Percentiles rank a stretch among this genome's conserved stretches.
Conservation (phyloP, 2,888 invertebrate species). For the Hedychridium roseum region DNA sequence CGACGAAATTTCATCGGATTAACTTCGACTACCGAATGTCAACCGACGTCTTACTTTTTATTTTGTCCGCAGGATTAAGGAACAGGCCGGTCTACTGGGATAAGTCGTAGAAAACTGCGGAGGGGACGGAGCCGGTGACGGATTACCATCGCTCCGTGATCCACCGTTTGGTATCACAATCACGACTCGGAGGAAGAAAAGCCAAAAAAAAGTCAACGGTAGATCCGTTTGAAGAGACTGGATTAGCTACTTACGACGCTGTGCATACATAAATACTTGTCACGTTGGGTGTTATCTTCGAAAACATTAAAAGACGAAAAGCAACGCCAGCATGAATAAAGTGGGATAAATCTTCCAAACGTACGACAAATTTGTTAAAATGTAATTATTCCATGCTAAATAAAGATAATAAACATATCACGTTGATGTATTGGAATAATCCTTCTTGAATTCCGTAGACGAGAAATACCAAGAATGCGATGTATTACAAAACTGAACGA, state of each 20-base stretch:
- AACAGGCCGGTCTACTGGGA: conserved; percentile 28
- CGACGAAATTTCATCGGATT: neutral
- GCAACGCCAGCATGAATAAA: neutral
- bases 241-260: conserved; percentile 30
- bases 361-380: too few species aligned
- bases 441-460: too few species aligned
- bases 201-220: conserved; percentile 29
- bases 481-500: too few species aligned
- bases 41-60: too few species aligned
- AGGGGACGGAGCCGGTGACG: conserved; percentile 39
- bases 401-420: too few species aligned
- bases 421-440: too few species aligned
- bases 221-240: conserved; percentile 38
- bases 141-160: conserved; percentile 37
- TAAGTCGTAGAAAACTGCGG: conserved; percentile 43
- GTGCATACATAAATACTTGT: conserved; percentile 6
- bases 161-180: conserved; percentile 39
- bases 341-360: neutral
- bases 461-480: too few species aligned
- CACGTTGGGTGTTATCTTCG: neutral
- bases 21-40: neutral
- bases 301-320: too few species aligned
- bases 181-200: conserved; percentile 19
- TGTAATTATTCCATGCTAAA: too few species aligned
- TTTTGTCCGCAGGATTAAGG: conserved; percentile 26